Conservation (phyloP, 2,113 vertebrate species). For the Pseudolaguvia tuberculata region DNA sequence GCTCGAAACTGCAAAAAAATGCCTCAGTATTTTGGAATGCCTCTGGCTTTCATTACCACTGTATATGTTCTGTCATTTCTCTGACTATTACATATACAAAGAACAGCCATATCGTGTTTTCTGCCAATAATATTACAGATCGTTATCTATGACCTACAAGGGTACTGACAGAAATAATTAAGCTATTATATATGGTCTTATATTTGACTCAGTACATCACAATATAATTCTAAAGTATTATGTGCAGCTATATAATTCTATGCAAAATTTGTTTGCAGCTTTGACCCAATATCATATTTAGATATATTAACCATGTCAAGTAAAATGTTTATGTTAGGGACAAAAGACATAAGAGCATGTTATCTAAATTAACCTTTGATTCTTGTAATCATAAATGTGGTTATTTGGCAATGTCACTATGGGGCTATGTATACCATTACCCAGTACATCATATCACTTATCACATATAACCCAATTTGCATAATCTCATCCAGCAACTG, state of each 20-base stretch:
- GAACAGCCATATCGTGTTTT: background rate
- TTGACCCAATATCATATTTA: no score
- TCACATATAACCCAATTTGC: no score
- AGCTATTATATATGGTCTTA: no score
- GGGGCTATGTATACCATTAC: background rate
- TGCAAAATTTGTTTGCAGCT: no score
- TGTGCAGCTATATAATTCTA: background rate
- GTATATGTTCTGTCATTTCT: background rate
- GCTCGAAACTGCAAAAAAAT: slow-evolving; percentile 42
- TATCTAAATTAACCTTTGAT: background rate
- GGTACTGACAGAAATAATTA: background rate
- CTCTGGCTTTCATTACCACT: background rate
- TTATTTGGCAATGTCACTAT: background rate
- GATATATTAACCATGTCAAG: background rate
- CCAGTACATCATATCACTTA: background rate
- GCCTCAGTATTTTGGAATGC: slow-evolving; percentile 19
- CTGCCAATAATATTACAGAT: background rate
- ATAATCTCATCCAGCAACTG: background rate
- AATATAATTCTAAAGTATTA: background rate
- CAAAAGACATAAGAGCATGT: background rate
- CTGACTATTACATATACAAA: background rate
- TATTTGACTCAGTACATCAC: background rate
- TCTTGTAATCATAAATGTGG: background rate
- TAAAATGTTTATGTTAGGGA: background rate
- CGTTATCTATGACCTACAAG: background rate